Base-by-base conservation (phyloP, 2,888 invertebrate genomes). In the Pyrrhia umbra region DNA sequence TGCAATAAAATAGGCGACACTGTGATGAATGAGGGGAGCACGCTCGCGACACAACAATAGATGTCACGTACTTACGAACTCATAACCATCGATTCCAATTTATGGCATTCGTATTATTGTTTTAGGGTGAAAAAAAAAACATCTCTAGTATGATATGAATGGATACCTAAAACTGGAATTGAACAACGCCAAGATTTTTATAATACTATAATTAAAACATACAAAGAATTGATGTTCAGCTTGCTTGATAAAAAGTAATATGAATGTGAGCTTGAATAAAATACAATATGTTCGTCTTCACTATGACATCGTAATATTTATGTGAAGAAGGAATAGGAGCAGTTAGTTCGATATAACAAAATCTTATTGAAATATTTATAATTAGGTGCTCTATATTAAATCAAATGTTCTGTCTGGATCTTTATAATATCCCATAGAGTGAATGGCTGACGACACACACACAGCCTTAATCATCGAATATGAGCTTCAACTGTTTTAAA, bases 11-110 rank as follows among this genome's bases (percentile, higher is more conserved):
- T 83, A 78, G 81, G 78, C 85, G 86, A 85, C 82, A 85, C 78
- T 81, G 83, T 90, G 88, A 90, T 85, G 86, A 88, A 90, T 88
- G 85, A 82, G 80, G 76, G 77, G 75, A 79, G 77, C 69, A 75
- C 75, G 79, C 70, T 75, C 77, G 63, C 73, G 75, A 75, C 82
- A 83, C 84, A 82, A 91, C 88, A 92, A 91, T 89, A 88, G 84
- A 87, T 85, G 90, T 88, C 91, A 90, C 90, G 90, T 88, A 88
- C 85, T 91, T 83, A 85, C 85, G 85, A 89, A 88, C 90, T 91
- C 90, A 90, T 92, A 92, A 90, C 90, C 90, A 89, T 90, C 86
- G 87, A 85, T 88, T 87, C 75, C 85, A 89, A 91, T 92, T 90
- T 90, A 92, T 90, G 84, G 84, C 76, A 77, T 81, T 84, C 84